Evolutionary conservation across 2,113 vertebrate species (phyloP).

Genomic region (Otus sunia): DNA sequence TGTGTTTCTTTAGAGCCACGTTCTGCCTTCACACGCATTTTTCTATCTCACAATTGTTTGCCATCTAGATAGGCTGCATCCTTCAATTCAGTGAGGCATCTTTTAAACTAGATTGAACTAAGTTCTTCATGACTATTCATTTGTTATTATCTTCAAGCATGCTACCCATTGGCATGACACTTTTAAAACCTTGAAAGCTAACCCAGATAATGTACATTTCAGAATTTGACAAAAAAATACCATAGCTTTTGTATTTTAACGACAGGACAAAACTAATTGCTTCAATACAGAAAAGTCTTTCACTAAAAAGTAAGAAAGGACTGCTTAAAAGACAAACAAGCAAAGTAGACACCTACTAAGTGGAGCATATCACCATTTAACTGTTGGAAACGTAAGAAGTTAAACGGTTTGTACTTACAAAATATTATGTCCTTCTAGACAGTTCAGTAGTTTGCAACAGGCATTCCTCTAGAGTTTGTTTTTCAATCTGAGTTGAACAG

Average conservation of each 20-base stretch:
- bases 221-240: neutral
- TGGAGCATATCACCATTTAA: neutral
- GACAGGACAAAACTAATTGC: neutral
- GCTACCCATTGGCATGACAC: neutral
- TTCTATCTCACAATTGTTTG: neutral
- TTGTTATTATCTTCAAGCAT: neutral
- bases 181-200: neutral
- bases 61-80: neutral
- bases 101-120: neutral
- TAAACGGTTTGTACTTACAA: neutral
- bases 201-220: neutral
- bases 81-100: neutral
- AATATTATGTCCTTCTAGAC: neutral
- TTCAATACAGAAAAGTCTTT: neutral
- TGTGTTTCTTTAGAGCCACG: neutral
- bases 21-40: neutral
- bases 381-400: neutral
- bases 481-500: neutral
- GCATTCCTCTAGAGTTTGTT: neutral
- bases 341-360: neutral
- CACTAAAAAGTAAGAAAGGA: neutral
- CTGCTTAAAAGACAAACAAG: neutral
- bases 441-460: neutral
- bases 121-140: neutral
- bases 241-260: neutral